Base-by-base conservation (phyloP, 2,113 vertebrate genomes). In the Elephas maximus region DNA sequence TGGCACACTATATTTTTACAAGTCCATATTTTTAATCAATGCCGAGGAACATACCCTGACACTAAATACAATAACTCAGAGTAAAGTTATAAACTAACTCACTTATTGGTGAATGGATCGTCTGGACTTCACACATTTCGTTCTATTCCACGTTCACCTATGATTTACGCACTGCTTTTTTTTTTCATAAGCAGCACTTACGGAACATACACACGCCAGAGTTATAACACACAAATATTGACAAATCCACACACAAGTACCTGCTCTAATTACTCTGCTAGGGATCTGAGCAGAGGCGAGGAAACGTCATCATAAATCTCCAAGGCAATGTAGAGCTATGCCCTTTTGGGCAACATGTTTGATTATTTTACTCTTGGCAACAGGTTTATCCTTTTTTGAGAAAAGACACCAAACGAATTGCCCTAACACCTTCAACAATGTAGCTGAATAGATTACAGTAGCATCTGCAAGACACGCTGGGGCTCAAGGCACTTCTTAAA, bases 61-160 rank as follows among this genome's bases (percentile, higher is more conserved):
- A 85, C 74, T 30, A 88, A 86, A 83, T 62, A 63, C 24, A 86
- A n/a, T 37, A 96, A n/a, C 91, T 95, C n/a, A 80, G 8, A 80
- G 18, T 6, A 90, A 92, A 94, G 44, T 63, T 57, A 80, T 28
- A 77, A 90, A 88, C 9, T 44, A 90, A 88, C 9, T 44, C n/a
- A 87, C 79, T 45, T 48, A 17, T 33, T 84, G 37, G 30, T 73
- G 62, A 95, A 33, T 30, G 12, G 26, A 48, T 53, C 10, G 26
- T 15, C 78, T 24, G 33, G 33, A 74, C 69, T 77, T 90, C 26
- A 48, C 8, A 71, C 5, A 45, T 69, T 92, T 69, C 76, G 26
- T 69, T 21, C 21, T 81, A 15, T 65, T 77, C 15, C 28, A 78
- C 33, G 51, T 93, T 92, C 73, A 84, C 30, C 51, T 95, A 41